Percentiles rank a stretch among this genome's conserved stretches.
Evolutionary conservation across 2,888 invertebrate species (phyloP).

Genomic region (Ophonus ardosiacus): DNA sequence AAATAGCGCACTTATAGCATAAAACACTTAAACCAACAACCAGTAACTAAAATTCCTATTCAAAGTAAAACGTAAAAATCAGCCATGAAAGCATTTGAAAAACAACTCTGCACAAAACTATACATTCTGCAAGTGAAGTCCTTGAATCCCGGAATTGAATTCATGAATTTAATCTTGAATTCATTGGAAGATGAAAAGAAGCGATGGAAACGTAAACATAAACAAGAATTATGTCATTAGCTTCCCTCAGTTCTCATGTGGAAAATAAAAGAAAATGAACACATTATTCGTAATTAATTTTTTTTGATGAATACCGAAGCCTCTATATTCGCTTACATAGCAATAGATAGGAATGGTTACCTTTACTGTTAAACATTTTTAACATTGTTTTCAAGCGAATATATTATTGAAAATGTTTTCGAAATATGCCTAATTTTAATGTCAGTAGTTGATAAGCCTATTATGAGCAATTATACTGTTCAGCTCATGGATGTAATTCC

Average conservation of each 20-base stretch:
- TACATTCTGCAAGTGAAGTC: not conserved
- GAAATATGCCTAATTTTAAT: no score
- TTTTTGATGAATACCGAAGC: no score
- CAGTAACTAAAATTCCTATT: slow-evolving; percentile 33
- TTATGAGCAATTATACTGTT: no score
- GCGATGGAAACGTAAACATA: slow-evolving; percentile 5
- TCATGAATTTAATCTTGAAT: not conserved
- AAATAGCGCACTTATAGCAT: slow-evolving; percentile 15
- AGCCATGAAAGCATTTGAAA: slow-evolving; percentile 10
- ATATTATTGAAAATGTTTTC: no score
- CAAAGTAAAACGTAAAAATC: slow-evolving; percentile 2
- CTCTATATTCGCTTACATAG: no score
- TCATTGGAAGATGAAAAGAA: not conserved
- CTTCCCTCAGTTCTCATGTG: not conserved
- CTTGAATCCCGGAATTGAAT: not conserved
- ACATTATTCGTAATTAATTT: no score
- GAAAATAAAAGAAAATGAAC: not conserved
- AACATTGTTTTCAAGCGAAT: no score
- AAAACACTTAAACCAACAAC: slow-evolving; percentile 19
- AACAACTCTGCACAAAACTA: not conserved
- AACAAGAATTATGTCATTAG: not conserved
- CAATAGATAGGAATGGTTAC: no score
- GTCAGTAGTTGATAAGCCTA: no score
- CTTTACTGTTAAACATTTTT: no score
- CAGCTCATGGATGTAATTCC: no score